A percentile compares a stretch with the other conserved stretches of the same genome.
Conservation (phyloP, 2,113 vertebrate species). For the Plecturocebus donacophilus region DNA sequence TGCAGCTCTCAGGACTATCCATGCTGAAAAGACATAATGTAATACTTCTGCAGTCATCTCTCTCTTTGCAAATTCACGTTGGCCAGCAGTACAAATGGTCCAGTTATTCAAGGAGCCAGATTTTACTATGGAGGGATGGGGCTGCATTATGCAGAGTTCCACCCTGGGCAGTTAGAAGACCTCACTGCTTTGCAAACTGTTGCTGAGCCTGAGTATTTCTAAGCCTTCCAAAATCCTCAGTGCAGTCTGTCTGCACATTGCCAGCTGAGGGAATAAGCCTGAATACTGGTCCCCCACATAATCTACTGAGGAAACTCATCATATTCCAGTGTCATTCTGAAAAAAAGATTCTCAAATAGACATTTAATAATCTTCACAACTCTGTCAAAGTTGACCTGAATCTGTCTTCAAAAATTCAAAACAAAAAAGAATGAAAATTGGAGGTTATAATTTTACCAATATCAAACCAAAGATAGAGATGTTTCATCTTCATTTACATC, state of each 20-base stretch:
- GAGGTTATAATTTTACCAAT: constrained; percentile 33
- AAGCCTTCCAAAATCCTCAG: neutral
- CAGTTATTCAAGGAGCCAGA: neutral
- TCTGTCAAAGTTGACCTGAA: constrained; percentile 33
- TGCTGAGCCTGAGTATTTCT: neutral
- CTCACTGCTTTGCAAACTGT: neutral
- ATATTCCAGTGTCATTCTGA: neutral
- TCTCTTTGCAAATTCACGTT: neutral
- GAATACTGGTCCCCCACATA: neutral
- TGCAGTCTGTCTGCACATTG: neutral
- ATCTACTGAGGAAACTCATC: neutral
- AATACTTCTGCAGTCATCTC: neutral
- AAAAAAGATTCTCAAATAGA: neutral
- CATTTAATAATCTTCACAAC: neutral
- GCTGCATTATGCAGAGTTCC: neutral
- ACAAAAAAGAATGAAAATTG: neutral
- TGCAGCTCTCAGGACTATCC: neutral
- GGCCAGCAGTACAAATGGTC: neutral
- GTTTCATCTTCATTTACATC: neutral
- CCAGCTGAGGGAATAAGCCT: neutral
- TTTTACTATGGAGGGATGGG: neutral
- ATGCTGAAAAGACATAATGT: neutral
- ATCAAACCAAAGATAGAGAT: neutral
- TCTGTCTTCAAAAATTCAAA: constrained; percentile 55
- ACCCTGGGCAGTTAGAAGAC: neutral